These are phyloP conservation scores for rabbit (Oryctolagus cuniculus) DNA, from an alignment of 2,113 vertebrate genomes.

Conservation along the genomic window DNA sequence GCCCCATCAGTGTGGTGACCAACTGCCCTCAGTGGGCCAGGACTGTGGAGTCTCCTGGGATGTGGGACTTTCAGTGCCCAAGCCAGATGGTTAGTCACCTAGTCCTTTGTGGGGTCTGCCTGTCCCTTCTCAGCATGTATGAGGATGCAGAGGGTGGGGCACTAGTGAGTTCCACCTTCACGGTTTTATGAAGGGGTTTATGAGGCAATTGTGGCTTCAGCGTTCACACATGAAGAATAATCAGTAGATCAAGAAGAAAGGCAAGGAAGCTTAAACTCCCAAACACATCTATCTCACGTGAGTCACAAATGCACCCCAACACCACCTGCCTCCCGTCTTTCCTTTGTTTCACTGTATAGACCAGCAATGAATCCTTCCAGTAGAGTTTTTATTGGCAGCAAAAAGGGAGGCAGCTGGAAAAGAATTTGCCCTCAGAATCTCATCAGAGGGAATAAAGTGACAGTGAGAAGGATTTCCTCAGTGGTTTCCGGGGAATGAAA, in stretches of 20 bases:
- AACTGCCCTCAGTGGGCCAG: neutral
- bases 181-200: neutral
- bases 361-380: neutral
- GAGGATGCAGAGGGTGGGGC: neutral
- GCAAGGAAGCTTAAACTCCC: neutral
- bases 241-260: neutral
- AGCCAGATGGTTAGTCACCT: neutral
- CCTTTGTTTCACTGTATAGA: neutral
- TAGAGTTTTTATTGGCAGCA: neutral
- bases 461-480: neutral
- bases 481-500: neutral
- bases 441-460: neutral
- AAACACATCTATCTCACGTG: neutral
- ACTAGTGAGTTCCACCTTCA: neutral
- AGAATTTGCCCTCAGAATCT: neutral
- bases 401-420: neutral
- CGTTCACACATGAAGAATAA: neutral
- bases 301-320: fast-evolving
- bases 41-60: neutral
- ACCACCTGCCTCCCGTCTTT: neutral
- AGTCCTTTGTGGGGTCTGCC: neutral
- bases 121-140: neutral
- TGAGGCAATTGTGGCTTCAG: neutral
- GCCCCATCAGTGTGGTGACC: neutral
- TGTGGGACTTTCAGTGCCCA: neutral